A percentile compares a stretch with the other conserved stretches of the same genome.
phyloP scores from a whole-genome alignment of 2,888 invertebrate genomes.

The Hydroisotoma schaefferi region DNA sequence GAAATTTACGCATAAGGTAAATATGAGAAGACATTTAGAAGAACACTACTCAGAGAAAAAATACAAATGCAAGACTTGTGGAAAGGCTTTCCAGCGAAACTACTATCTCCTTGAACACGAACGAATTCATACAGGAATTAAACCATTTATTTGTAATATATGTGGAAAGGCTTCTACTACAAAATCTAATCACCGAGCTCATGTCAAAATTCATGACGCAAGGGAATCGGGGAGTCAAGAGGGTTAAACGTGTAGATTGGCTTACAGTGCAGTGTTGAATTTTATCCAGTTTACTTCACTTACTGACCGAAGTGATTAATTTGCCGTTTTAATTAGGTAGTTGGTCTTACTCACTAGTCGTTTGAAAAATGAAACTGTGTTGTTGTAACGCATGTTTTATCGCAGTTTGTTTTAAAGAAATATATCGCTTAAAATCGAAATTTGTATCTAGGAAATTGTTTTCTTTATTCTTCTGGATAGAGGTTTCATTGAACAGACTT shows the following conservation, averaged over 20 bases:
- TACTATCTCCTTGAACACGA: constrained; percentile 85
- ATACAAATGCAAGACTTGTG: constrained; percentile 72
- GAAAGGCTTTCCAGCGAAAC: constrained; percentile 78
- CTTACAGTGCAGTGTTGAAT: too few species aligned
- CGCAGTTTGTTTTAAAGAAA: too few species aligned
- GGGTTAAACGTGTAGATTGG: too few species aligned
- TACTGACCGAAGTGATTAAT: too few species aligned
- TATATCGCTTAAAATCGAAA: too few species aligned
- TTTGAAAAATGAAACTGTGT: background rate
- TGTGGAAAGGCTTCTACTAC: constrained; percentile 86
- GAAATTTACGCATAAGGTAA: constrained; percentile 75
- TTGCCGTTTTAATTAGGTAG: too few species aligned
- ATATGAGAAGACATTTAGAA: constrained; percentile 77
- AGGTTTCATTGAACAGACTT: too few species aligned
- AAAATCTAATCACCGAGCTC: constrained; percentile 86
- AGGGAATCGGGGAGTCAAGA: constrained; percentile 82
- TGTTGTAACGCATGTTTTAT: background rate
- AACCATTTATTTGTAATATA: constrained; percentile 70
- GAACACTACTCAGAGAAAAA: constrained; percentile 79
- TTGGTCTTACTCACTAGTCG: too few species aligned
- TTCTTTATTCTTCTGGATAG: background rate
- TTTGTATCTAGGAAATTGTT: too few species aligned
- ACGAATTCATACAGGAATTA: constrained; percentile 62
- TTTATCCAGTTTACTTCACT: too few species aligned
- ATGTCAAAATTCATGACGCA: constrained; percentile 83